Percentiles rank a stretch among this genome's conserved stretches.
Evolutionary conservation across 1,140 invertebrate genomes (phyloP).

Genomic region (Samia ricini): DNA sequence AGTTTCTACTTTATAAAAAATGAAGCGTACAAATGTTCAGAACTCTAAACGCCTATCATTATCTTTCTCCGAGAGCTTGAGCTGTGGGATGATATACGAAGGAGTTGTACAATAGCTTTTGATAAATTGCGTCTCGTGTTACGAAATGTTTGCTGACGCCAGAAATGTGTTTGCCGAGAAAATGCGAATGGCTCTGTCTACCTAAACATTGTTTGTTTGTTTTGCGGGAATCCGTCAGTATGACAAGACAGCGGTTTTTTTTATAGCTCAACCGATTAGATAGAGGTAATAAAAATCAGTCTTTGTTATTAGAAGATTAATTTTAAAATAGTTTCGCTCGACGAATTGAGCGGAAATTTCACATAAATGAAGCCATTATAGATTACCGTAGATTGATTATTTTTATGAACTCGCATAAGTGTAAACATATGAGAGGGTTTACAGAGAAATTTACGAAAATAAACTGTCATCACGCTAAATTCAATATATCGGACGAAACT

Average conservation of each 20-base stretch:
- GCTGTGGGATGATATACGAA: conserved; percentile 21
- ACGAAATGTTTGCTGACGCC: conserved; percentile 23
- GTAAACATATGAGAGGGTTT: too few relatives aligned
- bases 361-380: too few relatives aligned
- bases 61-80: conserved; percentile 1
- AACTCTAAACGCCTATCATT: conserved; percentile 20
- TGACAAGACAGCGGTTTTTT: neutral
- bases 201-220: neutral
- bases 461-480: too few relatives aligned
- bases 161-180: neutral
- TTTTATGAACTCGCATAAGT: too few relatives aligned
- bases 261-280: neutral
- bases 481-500: too few relatives aligned
- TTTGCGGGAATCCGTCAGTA: neutral
- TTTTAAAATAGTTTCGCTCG: too few relatives aligned
- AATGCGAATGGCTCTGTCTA: neutral
- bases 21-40: neutral
- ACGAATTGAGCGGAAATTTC: too few relatives aligned
- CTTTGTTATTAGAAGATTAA: too few relatives aligned
- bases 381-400: too few relatives aligned
- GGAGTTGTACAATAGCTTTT: conserved; percentile 15
- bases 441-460: too few relatives aligned
- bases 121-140: conserved; percentile 25
- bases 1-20: neutral
- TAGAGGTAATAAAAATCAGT: too few relatives aligned